Percentiles rank a stretch among this genome's conserved stretches.
These are phyloP conservation scores for Alexandromys fortis DNA, from an alignment of 2,113 vertebrate species.

Conservation along the genomic window DNA sequence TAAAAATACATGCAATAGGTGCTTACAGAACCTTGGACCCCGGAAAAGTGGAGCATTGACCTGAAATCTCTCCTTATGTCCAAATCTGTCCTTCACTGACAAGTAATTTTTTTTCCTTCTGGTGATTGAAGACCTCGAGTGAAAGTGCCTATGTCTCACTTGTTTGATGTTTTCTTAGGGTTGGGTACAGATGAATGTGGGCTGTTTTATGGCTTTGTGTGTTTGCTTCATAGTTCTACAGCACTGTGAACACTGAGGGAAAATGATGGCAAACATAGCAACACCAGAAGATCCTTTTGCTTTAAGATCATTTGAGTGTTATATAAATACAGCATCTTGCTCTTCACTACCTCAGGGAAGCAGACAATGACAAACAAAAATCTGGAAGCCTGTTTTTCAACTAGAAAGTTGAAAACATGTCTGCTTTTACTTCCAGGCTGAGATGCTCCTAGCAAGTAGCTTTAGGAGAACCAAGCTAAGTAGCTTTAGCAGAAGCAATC, in stretches of 20 bases:
- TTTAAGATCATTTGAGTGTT: slow-evolving; percentile 40
- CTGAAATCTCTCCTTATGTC: slow-evolving; percentile 42
- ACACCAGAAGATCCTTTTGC: neutral
- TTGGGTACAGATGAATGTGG: neutral
- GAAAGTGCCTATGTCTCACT: slow-evolving; percentile 12
- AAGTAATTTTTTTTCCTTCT: neutral
- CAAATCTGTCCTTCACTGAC: slow-evolving; percentile 60
- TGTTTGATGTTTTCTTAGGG: slow-evolving; percentile 24
- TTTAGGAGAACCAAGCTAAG: neutral
- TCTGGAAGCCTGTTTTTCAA: neutral
- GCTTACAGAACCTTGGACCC: slow-evolving; percentile 26
- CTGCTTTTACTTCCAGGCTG: slow-evolving; percentile 17
- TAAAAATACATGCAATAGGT: slow-evolving; percentile 56
- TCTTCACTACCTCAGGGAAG: neutral
- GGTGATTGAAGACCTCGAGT: slow-evolving; percentile 18
- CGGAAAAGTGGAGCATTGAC: slow-evolving; percentile 59
- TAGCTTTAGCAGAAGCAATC: neutral
- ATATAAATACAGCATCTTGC: neutral
- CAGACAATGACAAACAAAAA: neutral
- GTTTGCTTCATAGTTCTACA: slow-evolving; percentile 28
- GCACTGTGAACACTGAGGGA: neutral
- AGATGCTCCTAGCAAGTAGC: neutral
- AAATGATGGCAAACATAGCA: slow-evolving; percentile 1
- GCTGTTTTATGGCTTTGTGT: neutral
- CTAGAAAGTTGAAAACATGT: slow-evolving; percentile 25